Evolutionary conservation across 2,888 invertebrate species (phyloP).

Genomic region (Noctua fimbriata): DNA sequence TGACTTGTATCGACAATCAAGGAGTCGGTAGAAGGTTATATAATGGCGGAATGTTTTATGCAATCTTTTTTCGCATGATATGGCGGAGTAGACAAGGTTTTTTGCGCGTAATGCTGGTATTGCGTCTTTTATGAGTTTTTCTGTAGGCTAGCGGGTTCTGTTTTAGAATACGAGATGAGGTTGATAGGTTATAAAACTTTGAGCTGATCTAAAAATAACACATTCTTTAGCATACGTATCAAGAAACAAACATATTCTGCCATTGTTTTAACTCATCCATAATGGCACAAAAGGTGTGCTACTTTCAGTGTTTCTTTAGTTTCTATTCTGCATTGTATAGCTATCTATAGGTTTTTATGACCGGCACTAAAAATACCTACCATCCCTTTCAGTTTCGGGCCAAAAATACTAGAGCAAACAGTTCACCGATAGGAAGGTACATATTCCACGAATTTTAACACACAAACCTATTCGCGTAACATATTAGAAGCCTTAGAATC

Average conservation of each 20-base stretch:
- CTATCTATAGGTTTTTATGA: constrained; percentile 13
- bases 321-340: constrained; percentile 7
- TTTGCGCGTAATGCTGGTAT: constrained; percentile 56
- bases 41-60: constrained; percentile 67
- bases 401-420: background rate
- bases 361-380: constrained; percentile 16
- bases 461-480: background rate
- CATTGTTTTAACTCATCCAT: constrained; percentile 11
- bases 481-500: constrained; percentile 12
- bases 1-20: constrained; percentile 62
- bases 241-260: background rate
- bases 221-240: background rate
- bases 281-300: constrained; percentile 5
- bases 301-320: background rate
- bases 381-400: background rate
- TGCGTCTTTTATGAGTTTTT: constrained; percentile 47
- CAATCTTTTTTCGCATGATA: constrained; percentile 63
- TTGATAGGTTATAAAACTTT: constrained; percentile 16
- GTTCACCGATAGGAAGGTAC: constrained; percentile 1
- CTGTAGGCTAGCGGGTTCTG: constrained; percentile 29
- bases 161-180: constrained; percentile 36
- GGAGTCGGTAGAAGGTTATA: constrained; percentile 59
- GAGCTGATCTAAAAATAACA: background rate
- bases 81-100: constrained; percentile 60
- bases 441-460: constrained; percentile 23